phyloP scores from a whole-genome alignment of 2,797 vertebrate genomes.

The Antennarius maculatus region DNA sequence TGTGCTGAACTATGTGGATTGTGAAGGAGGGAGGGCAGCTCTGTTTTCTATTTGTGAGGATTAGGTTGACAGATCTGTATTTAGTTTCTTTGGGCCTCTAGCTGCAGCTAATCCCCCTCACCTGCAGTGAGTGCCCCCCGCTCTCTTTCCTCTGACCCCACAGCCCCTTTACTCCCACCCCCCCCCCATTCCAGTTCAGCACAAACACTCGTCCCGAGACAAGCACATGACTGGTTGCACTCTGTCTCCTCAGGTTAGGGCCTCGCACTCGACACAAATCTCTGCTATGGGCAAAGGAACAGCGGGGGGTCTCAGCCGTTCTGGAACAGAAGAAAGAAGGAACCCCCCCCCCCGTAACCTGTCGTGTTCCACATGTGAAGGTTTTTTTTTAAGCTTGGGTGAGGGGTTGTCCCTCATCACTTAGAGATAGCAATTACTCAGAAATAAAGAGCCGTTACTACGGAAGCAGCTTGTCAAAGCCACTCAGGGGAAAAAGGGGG shows the following conservation, averaged over 20 bases:
- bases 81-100: slow-evolving; percentile 86
- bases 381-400: slow-evolving; percentile 66
- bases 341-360: slow-evolving; percentile 55
- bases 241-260: slow-evolving; percentile 82
- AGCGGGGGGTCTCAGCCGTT: slow-evolving; percentile 71
- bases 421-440: slow-evolving; percentile 84
- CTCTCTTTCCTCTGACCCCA: slow-evolving; percentile 76
- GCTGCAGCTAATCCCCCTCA: slow-evolving; percentile 86
- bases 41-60: slow-evolving; percentile 88
- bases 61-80: slow-evolving; percentile 88
- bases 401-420: slow-evolving; percentile 72
- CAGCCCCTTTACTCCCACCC: slow-evolving; percentile 67
- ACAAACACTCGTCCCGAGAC: slow-evolving; percentile 83
- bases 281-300: slow-evolving; percentile 70
- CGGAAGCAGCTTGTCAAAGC: slow-evolving; percentile 83
- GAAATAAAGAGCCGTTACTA: slow-evolving; percentile 81
- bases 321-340: slow-evolving; percentile 68
- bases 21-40: slow-evolving; percentile 75
- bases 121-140: slow-evolving; percentile 76
- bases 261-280: slow-evolving; percentile 80
- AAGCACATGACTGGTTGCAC: slow-evolving; percentile 83
- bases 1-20: slow-evolving; percentile 75
- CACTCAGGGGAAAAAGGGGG: slow-evolving; percentile 77
- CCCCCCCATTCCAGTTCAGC: slow-evolving; percentile 65
- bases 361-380: slow-evolving; percentile 69